Conservation (phyloP, 1,140 invertebrate species). For the Odontomachus brunneus region DNA sequence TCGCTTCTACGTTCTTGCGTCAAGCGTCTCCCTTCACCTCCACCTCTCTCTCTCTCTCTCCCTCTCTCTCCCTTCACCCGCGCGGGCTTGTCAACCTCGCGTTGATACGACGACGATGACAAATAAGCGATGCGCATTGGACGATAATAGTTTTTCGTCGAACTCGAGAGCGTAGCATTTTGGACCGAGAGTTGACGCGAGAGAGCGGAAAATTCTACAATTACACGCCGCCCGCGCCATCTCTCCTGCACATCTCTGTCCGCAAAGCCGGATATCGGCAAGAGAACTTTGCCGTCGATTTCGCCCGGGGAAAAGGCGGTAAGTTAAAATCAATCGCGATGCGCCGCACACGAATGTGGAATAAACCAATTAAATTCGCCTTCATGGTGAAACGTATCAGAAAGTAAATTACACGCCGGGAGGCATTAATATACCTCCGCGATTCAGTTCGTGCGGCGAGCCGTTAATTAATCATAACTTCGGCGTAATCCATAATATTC, state of each 20-base stretch:
- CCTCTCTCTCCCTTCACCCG: too few species aligned
- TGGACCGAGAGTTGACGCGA: too few species aligned
- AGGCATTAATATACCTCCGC: constrained; percentile 25
- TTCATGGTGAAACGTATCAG: constrained; percentile 9
- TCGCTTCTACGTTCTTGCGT: background rate
- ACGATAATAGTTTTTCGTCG: too few species aligned
- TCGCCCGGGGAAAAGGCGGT: background rate
- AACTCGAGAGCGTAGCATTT: too few species aligned
- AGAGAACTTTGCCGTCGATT: background rate
- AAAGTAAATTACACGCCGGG: constrained; percentile 52
- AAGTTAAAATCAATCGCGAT: constrained; percentile 1
- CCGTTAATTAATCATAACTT: constrained; percentile 56
- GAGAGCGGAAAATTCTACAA: too few species aligned
- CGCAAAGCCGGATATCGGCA: background rate
- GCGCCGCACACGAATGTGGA: background rate
- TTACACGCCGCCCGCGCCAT: too few species aligned
- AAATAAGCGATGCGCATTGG: too few species aligned
- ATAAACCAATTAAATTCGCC: constrained; percentile 47
- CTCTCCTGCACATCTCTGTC: too few species aligned
- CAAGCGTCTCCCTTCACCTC: too few species aligned
- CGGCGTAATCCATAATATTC: constrained; percentile 53
- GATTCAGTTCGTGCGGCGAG: constrained; percentile 35
- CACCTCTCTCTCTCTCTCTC: too few species aligned
- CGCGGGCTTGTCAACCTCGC: too few species aligned
- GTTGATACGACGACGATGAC: too few species aligned